These are phyloP conservation scores for Zaprionus capensis DNA, from an alignment of 1,140 invertebrate genomes.

Conservation along the genomic window DNA sequence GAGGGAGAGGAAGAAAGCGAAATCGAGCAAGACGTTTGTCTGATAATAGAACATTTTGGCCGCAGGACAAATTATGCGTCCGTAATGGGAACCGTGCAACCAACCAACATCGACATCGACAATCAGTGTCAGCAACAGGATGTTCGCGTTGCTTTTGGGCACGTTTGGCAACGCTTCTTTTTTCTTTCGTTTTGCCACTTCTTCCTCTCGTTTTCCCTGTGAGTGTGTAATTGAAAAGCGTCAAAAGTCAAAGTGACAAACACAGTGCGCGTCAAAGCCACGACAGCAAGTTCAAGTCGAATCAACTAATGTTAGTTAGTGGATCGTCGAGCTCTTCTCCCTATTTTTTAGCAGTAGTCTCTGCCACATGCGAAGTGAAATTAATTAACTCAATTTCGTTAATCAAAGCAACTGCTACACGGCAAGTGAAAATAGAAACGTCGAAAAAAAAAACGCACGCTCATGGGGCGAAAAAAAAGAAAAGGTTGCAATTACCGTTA, in stretches of 20 bases:
- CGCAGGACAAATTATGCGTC: conserved; percentile 74
- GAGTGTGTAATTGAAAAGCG: conserved; percentile 68
- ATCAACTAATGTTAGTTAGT: conserved; percentile 60
- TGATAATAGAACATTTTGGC: conserved; percentile 76
- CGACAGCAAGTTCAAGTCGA: conserved; percentile 64
- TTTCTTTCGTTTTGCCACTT: background rate
- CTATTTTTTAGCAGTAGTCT: background rate
- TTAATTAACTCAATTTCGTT: conserved; percentile 82
- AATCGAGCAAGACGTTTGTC: background rate
- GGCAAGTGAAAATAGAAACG: conserved; percentile 20
- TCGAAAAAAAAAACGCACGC: background rate
- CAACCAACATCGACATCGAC: conserved; percentile 7
- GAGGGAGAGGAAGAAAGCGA: no score
- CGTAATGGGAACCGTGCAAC: conserved; percentile 39
- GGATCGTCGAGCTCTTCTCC: background rate
- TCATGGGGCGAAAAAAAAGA: conserved; percentile 19
- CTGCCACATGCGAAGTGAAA: conserved; percentile 66
- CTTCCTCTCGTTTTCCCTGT: conserved; percentile 20
- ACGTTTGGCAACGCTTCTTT: conserved; percentile 26
- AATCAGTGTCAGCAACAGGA: conserved; percentile 78
- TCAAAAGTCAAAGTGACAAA: conserved; percentile 62
- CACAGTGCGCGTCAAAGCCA: conserved; percentile 33
- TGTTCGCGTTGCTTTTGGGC: conserved; percentile 19
- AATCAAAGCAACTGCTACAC: conserved; percentile 44
- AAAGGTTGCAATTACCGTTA: conserved; percentile 81